Percentiles rank a stretch among this genome's conserved stretches.
Evolutionary conservation across 2,797 vertebrate species (phyloP).

Genomic region (Mus minutoides): DNA sequence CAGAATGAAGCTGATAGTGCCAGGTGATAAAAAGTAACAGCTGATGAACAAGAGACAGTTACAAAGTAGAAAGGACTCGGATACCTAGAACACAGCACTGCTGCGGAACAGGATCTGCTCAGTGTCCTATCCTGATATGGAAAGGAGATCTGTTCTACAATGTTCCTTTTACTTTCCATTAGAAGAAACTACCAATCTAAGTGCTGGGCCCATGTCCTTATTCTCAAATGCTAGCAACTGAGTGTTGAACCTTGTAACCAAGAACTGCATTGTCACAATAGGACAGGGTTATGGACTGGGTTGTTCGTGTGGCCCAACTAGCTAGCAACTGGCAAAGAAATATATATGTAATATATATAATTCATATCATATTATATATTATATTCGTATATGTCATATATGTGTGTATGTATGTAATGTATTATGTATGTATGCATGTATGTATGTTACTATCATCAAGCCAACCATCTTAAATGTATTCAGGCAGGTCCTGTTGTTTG

Average conservation of each 20-base stretch:
- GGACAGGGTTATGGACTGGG: neutral
- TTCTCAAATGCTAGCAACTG: neutral
- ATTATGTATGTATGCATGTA: neutral
- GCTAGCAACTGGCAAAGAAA: neutral
- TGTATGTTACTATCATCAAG: neutral
- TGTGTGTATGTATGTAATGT: no score
- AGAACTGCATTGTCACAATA: neutral
- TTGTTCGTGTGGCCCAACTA: neutral
- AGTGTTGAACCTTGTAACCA: neutral
- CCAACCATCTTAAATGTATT: neutral
- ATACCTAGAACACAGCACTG: neutral
- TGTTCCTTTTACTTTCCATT: neutral
- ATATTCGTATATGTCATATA: no score
- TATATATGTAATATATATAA: no score
- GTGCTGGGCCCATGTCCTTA: neutral
- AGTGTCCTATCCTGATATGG: neutral
- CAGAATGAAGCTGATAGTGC: neutral
- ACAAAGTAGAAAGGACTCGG: neutral
- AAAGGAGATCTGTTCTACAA: neutral
- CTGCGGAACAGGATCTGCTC: neutral
- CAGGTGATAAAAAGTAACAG: neutral
- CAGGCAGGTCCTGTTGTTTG: neutral
- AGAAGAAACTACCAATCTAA: neutral
- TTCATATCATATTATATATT: no score
- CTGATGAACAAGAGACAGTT: neutral